phyloP scores from a whole-genome alignment of 2,113 vertebrate species.

The Seriola rivoliana region DNA sequence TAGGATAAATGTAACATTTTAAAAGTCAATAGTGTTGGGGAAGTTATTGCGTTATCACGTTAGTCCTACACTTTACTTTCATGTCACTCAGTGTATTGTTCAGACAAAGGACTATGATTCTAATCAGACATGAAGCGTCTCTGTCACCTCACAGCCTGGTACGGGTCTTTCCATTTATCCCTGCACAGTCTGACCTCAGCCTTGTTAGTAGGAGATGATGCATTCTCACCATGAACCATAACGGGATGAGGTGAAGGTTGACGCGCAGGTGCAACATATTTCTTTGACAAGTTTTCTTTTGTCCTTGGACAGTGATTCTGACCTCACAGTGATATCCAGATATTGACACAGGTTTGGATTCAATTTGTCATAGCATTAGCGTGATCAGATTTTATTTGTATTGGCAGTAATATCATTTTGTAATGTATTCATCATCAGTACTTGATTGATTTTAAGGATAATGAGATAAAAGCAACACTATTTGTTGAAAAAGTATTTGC shows the following conservation, averaged over 20 bases:
- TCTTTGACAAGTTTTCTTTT: conserved; percentile 20
- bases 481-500: conserved; percentile 4
- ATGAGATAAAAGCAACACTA: background rate
- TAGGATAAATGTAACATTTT: background rate
- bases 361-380: background rate
- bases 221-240: conserved; percentile 53
- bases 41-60: background rate
- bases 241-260: conserved; percentile 46
- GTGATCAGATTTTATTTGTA: background rate
- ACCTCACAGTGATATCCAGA: conserved; percentile 30
- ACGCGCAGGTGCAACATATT: conserved; percentile 13
- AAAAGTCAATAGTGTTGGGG: background rate
- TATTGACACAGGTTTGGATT: conserved; percentile 12
- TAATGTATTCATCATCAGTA: background rate
- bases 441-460: background rate
- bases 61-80: background rate
- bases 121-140: background rate
- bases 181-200: conserved; percentile 54
- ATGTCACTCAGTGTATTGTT: background rate
- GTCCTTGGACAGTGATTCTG: conserved; percentile 37
- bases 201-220: conserved; percentile 56
- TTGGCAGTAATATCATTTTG: background rate
- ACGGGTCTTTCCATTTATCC: conserved; percentile 36
- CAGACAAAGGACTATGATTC: background rate
- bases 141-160: background rate